Evolutionary conservation across 2,797 vertebrate species (phyloP), one percentile per base, ranked within the genome.

Genomic region (Alosa sapidissima): DNA sequence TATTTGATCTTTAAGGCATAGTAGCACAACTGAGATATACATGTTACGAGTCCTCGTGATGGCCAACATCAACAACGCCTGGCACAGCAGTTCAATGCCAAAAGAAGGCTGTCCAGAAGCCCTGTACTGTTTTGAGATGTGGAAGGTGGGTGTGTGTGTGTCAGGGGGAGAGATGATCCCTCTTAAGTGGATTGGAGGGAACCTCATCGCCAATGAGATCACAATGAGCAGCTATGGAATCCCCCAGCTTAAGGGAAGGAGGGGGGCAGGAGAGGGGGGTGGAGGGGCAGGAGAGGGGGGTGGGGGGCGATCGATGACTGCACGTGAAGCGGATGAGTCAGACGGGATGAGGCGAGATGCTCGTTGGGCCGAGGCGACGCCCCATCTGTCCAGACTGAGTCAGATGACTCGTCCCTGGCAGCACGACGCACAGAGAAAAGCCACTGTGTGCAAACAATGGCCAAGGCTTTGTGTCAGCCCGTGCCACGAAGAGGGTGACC

Each of bases 101-200:
- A 21, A 62, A 24, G 8, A 62, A 24, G 58, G 58, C 58, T 62
- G 21, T 10, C 9, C 55, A 21, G 65, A 72, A 75, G 68, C 36
- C 13, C 36, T 45, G 36, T 75, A 75, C 33, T 75, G 45, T 45
- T 45, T 68, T 14, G 62, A 68, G 36, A 41, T 72, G 65, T 41
- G 28, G 65, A 41, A 19, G 13, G 68, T 75, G 68, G 14, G 68
- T 75, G 28, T 21, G 36, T 14, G 68, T 75, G 16, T 36, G 58
- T 72, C 13, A 7, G 33, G 5, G 68, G 62, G 24, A 49, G 81
- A 4, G 52, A 60, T 88, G 86, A 87, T 86, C 88, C 49, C 51
- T 85, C 48, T 82, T 85, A 85, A 86, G 84, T 83, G 87, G 86
- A 89, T 81, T 65, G 65, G 62, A 21, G 81, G 45, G 58, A 81